Conservation (phyloP, 2,113 vertebrate species). For the Theropithecus gelada region DNA sequence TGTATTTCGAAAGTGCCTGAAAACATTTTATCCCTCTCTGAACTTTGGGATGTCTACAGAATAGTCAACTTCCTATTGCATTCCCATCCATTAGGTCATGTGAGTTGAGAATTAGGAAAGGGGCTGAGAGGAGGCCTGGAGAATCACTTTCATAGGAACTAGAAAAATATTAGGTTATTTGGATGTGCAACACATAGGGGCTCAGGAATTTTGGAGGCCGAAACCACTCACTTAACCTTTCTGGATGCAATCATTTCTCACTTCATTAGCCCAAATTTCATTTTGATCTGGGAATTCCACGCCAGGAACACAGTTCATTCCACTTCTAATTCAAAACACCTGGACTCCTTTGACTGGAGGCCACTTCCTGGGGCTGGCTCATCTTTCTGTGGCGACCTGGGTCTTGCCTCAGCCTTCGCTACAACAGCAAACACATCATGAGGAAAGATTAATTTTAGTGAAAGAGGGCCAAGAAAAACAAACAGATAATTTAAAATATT, state of each 20-base stretch:
- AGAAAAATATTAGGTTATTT: neutral
- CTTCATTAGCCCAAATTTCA: conserved; percentile 58
- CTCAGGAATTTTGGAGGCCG: neutral
- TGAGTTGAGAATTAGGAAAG: neutral
- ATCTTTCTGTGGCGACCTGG: neutral
- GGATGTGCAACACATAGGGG: neutral
- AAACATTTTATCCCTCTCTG: conserved; percentile 16
- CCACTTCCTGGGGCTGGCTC: conserved; percentile 38
- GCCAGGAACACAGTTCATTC: conserved; percentile 38
- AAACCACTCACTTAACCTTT: neutral
- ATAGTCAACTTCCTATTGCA: neutral
- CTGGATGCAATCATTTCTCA: conserved; percentile 49
- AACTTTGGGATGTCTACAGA: neutral
- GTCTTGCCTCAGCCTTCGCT: conserved; percentile 28
- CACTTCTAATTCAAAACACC: conserved; percentile 63
- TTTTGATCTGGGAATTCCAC: neutral
- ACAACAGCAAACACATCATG: conserved; percentile 24
- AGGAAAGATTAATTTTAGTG: conserved; percentile 59
- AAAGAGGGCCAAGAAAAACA: conserved; percentile 51
- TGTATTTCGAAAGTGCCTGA: neutral
- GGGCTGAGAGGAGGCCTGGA: neutral
- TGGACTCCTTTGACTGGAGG: conserved; percentile 52
- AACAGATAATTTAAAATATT: conserved; percentile 64
- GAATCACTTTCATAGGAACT: neutral
- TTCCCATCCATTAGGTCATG: neutral